Percentiles rank a stretch among this genome's conserved stretches.
phyloP scores from a whole-genome alignment of 2,113 vertebrate species.

The Eidolon helvum region DNA sequence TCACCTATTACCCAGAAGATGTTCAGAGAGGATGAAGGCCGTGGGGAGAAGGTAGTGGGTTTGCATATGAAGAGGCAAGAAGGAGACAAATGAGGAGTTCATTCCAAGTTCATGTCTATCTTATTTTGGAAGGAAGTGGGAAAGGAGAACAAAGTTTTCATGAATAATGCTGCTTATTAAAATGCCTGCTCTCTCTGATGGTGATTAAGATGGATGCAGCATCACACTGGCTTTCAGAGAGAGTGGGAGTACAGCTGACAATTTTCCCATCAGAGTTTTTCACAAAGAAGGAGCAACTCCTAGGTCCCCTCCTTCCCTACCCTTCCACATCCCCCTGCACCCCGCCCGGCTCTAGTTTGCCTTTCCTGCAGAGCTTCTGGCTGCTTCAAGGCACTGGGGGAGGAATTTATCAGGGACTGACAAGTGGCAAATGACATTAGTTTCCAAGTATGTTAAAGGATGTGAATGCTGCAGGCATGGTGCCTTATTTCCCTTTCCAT shows the following conservation, averaged over 20 bases:
- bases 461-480: neutral
- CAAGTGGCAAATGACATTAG: conserved; percentile 65
- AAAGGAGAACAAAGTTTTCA: conserved; percentile 71
- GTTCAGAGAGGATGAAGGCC: neutral
- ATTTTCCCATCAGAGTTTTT: conserved; percentile 70
- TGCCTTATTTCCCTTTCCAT: neutral
- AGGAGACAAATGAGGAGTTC: conserved; percentile 64
- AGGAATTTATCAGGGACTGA: conserved; percentile 75
- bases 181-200: conserved; percentile 53
- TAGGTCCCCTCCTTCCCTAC: neutral
- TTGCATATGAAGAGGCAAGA: conserved; percentile 14
- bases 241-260: conserved; percentile 75
- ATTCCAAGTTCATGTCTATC: conserved; percentile 68
- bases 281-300: conserved; percentile 54
- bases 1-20: neutral
- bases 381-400: conserved; percentile 68
- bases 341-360: neutral
- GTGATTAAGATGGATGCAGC: conserved; percentile 70
- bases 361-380: conserved; percentile 58
- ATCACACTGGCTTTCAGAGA: conserved; percentile 57
- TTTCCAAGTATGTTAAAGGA: conserved; percentile 41
- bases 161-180: conserved; percentile 76
- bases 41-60: neutral
- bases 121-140: conserved; percentile 74
- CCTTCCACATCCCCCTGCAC: neutral